phyloP scores from a whole-genome alignment of 2,888 invertebrate genomes.

The Ashinkailepas kermadecensis region DNA sequence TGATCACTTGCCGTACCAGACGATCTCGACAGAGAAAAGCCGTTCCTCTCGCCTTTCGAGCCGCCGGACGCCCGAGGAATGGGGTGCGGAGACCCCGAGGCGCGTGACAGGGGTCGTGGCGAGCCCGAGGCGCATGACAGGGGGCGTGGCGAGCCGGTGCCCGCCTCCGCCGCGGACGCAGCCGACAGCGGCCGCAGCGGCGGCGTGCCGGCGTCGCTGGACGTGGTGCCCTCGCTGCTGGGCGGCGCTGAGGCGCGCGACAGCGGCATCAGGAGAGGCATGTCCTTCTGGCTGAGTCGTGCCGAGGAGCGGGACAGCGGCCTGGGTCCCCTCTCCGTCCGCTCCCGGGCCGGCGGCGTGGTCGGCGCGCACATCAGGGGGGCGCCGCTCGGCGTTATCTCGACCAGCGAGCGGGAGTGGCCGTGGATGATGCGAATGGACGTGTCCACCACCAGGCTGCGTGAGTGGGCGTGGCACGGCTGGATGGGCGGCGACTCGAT shows the following conservation, averaged over 20 bases:
- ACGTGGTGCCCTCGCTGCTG: neutral
- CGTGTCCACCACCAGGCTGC: neutral
- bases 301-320: slow-evolving; percentile 17
- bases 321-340: neutral
- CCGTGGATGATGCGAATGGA: neutral
- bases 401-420: slow-evolving; percentile 12
- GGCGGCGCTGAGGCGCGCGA: neutral
- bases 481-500: slow-evolving; percentile 24
- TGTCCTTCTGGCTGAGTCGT: neutral
- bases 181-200: neutral
- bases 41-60: no score
- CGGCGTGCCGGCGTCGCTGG: neutral
- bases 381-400: neutral
- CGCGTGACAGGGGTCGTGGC: no score
- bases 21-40: no score
- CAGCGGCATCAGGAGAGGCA: neutral
- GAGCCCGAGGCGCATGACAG: no score
- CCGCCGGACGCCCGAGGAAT: no score
- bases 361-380: neutral
- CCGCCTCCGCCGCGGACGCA: neutral
- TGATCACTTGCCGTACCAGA: no score
- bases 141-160: neutral
- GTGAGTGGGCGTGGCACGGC: slow-evolving; percentile 4
- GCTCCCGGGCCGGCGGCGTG: no score
- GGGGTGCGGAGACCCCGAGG: no score